Base-by-base conservation (phyloP, 2,113 vertebrate genomes). In the Alouatta palliata region DNA sequence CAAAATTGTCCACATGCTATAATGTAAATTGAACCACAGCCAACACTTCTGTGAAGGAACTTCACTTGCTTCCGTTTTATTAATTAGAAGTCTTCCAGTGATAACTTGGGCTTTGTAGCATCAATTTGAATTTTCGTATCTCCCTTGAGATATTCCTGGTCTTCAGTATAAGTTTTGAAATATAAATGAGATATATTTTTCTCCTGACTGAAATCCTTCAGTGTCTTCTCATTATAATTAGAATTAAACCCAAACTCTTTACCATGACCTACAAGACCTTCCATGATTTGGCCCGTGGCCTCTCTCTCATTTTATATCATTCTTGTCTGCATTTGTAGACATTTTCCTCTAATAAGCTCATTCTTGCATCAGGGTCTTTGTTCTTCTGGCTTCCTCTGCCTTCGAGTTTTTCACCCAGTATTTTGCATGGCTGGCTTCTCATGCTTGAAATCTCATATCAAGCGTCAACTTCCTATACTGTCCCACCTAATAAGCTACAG, bases 211-310 rank as follows among this genome's bases (percentile, higher is more conserved):
- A 96, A 91, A 83, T 79, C 21, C 8, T 91, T 73, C 20, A 45
- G 1, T 90, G 32, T 37, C 61, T 81, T 70, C 52, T 88, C 58
- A 71, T 95, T 16, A 37, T 17, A 92, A 13, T 90, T 79, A 80
- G n/a, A 94, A 90, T 76, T 80, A 89, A 93, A 47, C 35, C 45
- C 6, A 87, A n/a, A 70, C 30, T 87, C 43, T 92, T 82, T 77
- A 87, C 19, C 35, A 16, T 58, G 66, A 61, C 45, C 11, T 90
- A 6, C 10, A 79, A 91, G 64, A 70, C 64, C 5, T 13, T 82
- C 0, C 45, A 45, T 83, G 52, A 85, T 40, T 21, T 71, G 56
- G 52, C 9, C 23, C 35, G 56, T 61, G 9, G 14, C 40, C 66
- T 95, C 12, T 52, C 30, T 30, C 12, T 89, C 19, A 11, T 49